Evolutionary conservation across 2,113 vertebrate genomes (phyloP).

Genomic region (Prionailurus bengalensis): DNA sequence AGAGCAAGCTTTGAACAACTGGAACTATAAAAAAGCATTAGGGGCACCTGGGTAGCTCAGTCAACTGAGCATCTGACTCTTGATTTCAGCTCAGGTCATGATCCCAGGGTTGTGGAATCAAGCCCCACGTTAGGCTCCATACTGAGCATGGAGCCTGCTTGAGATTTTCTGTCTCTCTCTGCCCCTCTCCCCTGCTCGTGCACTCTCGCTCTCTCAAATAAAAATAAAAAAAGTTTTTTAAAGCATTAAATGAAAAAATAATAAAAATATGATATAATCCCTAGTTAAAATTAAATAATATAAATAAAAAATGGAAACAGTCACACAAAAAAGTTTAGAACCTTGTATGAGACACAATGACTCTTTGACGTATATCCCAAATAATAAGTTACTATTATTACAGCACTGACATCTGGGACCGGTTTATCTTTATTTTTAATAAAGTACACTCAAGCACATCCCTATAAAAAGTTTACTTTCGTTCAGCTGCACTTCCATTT

Average conservation of each 20-base stretch:
- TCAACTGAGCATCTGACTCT: no score
- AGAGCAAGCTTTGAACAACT: background rate
- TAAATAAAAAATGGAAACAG: slow-evolving; percentile 21
- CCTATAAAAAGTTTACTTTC: background rate
- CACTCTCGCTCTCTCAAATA: no score
- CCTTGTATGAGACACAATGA: background rate
- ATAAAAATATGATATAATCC: background rate
- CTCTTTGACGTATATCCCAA: background rate
- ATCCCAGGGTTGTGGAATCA: no score
- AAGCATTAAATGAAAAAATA: slow-evolving; percentile 10
- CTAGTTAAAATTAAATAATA: slow-evolving; percentile 34
- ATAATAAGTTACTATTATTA: slow-evolving; percentile 5
- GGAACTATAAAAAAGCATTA: background rate
- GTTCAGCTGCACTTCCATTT: background rate
- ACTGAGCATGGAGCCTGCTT: no score
- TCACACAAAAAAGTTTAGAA: background rate
- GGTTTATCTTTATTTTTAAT: slow-evolving; percentile 41
- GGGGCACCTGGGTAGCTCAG: no score
- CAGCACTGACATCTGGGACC: background rate
- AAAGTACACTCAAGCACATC: background rate
- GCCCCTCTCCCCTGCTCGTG: no score
- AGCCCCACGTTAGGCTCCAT: no score
- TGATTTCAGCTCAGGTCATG: no score
- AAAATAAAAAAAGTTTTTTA: no score
- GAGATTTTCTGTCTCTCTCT: no score